Conservation (phyloP, 2,113 vertebrate species). For the Carassius auratus region DNA sequence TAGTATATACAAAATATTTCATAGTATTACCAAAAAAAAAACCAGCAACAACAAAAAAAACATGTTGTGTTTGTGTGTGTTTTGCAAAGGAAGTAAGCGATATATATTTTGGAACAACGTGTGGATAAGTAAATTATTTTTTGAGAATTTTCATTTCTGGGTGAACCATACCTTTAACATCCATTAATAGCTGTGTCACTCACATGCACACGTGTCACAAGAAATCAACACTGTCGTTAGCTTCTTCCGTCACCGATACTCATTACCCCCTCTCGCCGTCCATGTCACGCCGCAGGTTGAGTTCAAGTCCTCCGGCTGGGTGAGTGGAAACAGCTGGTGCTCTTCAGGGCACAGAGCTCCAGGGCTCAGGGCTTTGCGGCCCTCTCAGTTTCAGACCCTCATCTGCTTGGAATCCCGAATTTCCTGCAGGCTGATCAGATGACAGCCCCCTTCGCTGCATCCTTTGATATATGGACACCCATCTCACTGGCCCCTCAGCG, state of each 20-base stretch:
- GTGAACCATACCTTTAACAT: not conserved
- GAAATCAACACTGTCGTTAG: conserved; percentile 54
- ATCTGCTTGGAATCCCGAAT: conserved; percentile 85
- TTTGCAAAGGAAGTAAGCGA: not conserved
- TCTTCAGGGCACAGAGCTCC: conserved; percentile 41
- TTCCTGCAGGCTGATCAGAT: conserved; percentile 83
- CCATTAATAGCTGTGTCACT: not conserved
- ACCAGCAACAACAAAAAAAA: too few species aligned
- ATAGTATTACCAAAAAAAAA: too few species aligned
- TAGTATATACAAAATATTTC: too few species aligned
- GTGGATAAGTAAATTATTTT: not conserved
- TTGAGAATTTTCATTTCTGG: not conserved
- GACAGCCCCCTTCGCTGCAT: conserved; percentile 77
- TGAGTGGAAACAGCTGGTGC: conserved; percentile 85
- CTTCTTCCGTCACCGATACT: conserved; percentile 59
- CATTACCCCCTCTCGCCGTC: conserved; percentile 43
- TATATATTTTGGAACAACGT: not conserved
- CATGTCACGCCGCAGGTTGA: conserved; percentile 80
- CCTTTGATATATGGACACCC: conserved; percentile 85
- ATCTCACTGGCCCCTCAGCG: conserved; percentile 75
- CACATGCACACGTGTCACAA: conserved; percentile 38
- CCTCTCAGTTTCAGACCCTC: conserved; percentile 84
- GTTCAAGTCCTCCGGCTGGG: conserved; percentile 81
- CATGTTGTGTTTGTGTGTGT: not conserved
- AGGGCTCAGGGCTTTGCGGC: conserved; percentile 61